Percentiles rank a stretch among this genome's conserved stretches.
Conservation (phyloP, 2,888 invertebrate genomes). For the Drosophila tanythrix region DNA sequence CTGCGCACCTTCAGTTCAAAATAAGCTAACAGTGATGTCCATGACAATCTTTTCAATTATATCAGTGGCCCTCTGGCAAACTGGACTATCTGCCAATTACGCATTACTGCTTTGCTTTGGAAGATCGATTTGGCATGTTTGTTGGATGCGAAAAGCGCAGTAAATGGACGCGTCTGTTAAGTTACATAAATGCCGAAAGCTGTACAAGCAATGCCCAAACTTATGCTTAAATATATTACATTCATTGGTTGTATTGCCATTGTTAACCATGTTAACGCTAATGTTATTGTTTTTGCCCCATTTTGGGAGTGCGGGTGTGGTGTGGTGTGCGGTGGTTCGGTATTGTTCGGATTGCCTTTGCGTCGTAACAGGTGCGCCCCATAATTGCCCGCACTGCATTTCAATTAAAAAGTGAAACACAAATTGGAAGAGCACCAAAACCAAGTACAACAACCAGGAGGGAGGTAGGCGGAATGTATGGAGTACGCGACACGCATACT, state of each 20-base stretch:
- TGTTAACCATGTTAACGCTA: conserved; percentile 48
- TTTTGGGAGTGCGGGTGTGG: neutral
- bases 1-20: conserved; percentile 16
- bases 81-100: conserved; percentile 41
- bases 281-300: conserved; percentile 50
- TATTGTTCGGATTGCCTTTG: conserved; percentile 18
- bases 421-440: conserved; percentile 32
- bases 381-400: conserved; percentile 58
- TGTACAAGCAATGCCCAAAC: conserved; percentile 31
- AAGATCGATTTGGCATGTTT: conserved; percentile 39
- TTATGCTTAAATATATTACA: conserved; percentile 54
- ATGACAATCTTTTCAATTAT: conserved; percentile 24
- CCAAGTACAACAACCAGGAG: neutral
- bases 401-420: conserved; percentile 67
- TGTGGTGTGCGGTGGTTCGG: neutral
- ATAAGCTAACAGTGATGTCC: conserved; percentile 15
- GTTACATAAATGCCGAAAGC: conserved; percentile 43
- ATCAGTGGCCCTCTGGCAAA: conserved; percentile 21
- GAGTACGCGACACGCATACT: conserved; percentile 49
- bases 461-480: neutral
- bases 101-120: conserved; percentile 14
- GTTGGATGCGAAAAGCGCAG: conserved; percentile 54
- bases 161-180: neutral
- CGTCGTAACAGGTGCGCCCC: conserved; percentile 69
- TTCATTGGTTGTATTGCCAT: conserved; percentile 35